A percentile compares a stretch with the other conserved stretches of the same genome.
phyloP scores from a whole-genome alignment of 2,888 invertebrate species.

The Ophioninae sp. region DNA sequence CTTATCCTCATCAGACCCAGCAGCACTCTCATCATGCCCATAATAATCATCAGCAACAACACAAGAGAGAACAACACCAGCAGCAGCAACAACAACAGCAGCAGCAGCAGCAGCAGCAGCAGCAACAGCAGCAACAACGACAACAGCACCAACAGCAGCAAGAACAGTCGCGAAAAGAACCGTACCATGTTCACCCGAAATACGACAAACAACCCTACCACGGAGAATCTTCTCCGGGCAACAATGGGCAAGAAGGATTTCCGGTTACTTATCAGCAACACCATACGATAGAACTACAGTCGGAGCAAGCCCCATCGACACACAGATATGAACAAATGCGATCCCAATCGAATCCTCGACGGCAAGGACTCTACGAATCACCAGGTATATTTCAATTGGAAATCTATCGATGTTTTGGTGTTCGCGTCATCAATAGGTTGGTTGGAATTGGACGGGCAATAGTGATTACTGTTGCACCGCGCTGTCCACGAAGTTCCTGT shows the following conservation, averaged over 20 bases:
- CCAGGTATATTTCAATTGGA: constrained; percentile 49
- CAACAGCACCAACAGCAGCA: constrained; percentile 45
- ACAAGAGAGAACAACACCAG: constrained; percentile 57
- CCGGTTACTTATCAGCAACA: constrained; percentile 64
- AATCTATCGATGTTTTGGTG: constrained; percentile 2
- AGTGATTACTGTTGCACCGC: background rate
- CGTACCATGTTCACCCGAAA: constrained; percentile 62
- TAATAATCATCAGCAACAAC: constrained; percentile 65
- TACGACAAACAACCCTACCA: constrained; percentile 16
- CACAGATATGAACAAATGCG: constrained; percentile 56
- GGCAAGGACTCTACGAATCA: constrained; percentile 48
- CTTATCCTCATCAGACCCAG: constrained; percentile 69
- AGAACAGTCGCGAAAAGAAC: constrained; percentile 56
- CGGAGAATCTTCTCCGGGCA: constrained; percentile 62
- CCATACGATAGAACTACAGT: constrained; percentile 61
- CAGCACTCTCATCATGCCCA: constrained; percentile 67
- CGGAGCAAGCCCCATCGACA: constrained; percentile 43
- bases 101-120: constrained; percentile 65
- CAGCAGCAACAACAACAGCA: constrained; percentile 68
- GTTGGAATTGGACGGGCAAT: background rate
- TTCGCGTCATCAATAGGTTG: background rate
- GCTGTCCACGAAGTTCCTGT: too few species aligned
- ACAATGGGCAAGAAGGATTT: constrained; percentile 39
- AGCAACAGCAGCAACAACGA: constrained; percentile 60
- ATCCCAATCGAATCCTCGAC: constrained; percentile 41